A percentile compares a stretch with the other conserved stretches of the same genome.
These are phyloP conservation scores for Heliconius melpomene DNA, from an alignment of 1,140 invertebrate genomes.

Conservation along the genomic window DNA sequence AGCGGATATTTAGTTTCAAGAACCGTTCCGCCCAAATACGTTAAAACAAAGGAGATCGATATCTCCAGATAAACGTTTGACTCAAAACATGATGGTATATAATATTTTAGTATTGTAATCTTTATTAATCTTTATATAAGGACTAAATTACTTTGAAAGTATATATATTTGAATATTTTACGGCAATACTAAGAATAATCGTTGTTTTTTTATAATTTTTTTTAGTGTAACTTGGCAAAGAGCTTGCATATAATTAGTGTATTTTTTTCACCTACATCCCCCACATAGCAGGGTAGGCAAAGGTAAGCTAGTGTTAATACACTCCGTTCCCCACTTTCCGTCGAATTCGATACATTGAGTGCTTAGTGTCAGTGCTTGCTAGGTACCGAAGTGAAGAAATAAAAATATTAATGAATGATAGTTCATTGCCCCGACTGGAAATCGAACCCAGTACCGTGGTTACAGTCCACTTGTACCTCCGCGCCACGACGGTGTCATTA, in stretches of 20 bases:
- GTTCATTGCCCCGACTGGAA: too few relatives aligned
- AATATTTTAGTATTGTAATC: background rate
- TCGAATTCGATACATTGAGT: too few relatives aligned
- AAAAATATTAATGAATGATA: too few relatives aligned
- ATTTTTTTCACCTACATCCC: background rate
- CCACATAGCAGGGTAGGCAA: too few relatives aligned
- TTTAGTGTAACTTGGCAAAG: background rate
- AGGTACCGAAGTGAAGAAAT: too few relatives aligned
- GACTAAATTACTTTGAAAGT: background rate
- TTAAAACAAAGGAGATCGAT: conserved; percentile 37
- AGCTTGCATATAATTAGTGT: background rate
- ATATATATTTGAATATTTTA: background rate
- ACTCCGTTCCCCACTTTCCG: too few relatives aligned
- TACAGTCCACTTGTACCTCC: too few relatives aligned
- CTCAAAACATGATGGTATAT: background rate
- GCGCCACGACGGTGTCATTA: too few relatives aligned
- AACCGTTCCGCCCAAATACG: conserved; percentile 37
- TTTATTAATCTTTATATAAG: background rate
- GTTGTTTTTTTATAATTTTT: background rate
- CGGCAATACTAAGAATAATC: background rate
- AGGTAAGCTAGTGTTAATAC: too few relatives aligned
- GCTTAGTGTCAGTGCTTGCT: too few relatives aligned
- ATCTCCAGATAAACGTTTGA: conserved; percentile 21
- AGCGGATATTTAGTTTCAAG: conserved; percentile 25
- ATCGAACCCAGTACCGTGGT: too few relatives aligned